A percentile compares a stretch with the other conserved stretches of the same genome.
These are phyloP conservation scores for Thripadectes ignobilis DNA, from an alignment of 2,797 vertebrate species.

Conservation along the genomic window DNA sequence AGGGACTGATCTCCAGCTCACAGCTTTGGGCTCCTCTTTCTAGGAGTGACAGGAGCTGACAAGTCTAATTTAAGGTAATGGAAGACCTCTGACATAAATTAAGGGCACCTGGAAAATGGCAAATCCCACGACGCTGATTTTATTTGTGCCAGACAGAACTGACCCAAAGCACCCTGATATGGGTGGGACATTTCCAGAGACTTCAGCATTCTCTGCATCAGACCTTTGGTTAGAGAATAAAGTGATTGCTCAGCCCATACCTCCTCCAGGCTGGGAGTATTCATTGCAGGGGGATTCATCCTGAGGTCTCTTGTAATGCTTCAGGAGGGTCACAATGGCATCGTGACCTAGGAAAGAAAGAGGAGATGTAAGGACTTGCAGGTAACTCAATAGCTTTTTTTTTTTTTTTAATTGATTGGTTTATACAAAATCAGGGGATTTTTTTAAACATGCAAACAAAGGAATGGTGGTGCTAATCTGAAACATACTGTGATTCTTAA, in stretches of 20 bases:
- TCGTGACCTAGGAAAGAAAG: slow-evolving; percentile 84
- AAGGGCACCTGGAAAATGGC: neutral
- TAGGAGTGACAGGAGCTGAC: neutral
- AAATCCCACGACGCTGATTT: neutral
- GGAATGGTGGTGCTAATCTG: rapidly evolving
- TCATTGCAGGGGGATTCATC: slow-evolving; percentile 94
- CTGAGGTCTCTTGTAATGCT: slow-evolving; percentile 93
- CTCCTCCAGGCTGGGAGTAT: slow-evolving; percentile 95
- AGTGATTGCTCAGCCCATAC: slow-evolving; percentile 69
- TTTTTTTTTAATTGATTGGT: neutral
- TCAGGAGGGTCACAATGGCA: slow-evolving; percentile 93
- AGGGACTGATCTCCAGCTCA: neutral
- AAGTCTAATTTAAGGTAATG: neutral
- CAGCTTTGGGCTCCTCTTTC: neutral
- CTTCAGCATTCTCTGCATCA: neutral
- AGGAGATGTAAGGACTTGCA: neutral
- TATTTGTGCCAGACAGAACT: neutral
- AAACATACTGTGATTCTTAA: neutral
- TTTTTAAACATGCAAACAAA: neutral
- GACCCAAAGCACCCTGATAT: neutral
- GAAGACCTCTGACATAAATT: neutral
- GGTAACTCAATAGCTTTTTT: neutral
- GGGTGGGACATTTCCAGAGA: neutral
- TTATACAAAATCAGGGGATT: neutral
- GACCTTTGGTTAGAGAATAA: neutral